A percentile compares a stretch with the other conserved stretches of the same genome.
These are phyloP conservation scores for Eupeodes latifasciatus DNA, from an alignment of 2,888 invertebrate genomes.

Conservation along the genomic window DNA sequence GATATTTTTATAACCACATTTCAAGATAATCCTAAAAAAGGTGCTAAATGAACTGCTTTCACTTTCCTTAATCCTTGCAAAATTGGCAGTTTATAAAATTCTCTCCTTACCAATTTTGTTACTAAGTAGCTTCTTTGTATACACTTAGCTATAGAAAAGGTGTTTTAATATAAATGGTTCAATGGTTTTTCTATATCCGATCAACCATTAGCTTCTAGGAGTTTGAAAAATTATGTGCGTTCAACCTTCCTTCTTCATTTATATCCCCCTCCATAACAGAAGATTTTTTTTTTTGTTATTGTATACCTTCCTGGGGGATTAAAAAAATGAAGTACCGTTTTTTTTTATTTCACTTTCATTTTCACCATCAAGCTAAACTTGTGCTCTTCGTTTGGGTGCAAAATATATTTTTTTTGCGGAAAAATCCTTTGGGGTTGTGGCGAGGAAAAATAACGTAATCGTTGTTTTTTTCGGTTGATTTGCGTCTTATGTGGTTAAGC, in stretches of 20 bases:
- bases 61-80: conserved; percentile 3
- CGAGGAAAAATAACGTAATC: conserved; percentile 1
- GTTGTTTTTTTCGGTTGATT: conserved; percentile 32
- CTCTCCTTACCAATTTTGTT: not conserved
- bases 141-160: not conserved
- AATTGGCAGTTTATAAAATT: conserved; percentile 1
- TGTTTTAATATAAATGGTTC: conserved; percentile 18
- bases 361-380: conserved; percentile 8
- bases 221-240: not conserved
- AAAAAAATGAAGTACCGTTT: not conserved
- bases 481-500: conserved; percentile 27
- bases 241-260: not conserved
- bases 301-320: not conserved
- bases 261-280: not conserved
- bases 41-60: conserved; percentile 4
- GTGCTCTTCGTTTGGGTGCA: not conserved
- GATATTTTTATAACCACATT: not conserved
- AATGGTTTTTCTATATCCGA: conserved; percentile 13
- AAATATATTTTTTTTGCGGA: not conserved
- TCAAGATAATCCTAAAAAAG: conserved; percentile 18
- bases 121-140: not conserved
- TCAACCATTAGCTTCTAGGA: conserved; percentile 17
- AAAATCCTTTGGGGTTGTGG: not conserved
- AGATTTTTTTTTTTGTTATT: not conserved
- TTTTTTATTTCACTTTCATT: not conserved